Conservation (phyloP, 2,797 vertebrate genomes). For the Pampus argenteus region DNA sequence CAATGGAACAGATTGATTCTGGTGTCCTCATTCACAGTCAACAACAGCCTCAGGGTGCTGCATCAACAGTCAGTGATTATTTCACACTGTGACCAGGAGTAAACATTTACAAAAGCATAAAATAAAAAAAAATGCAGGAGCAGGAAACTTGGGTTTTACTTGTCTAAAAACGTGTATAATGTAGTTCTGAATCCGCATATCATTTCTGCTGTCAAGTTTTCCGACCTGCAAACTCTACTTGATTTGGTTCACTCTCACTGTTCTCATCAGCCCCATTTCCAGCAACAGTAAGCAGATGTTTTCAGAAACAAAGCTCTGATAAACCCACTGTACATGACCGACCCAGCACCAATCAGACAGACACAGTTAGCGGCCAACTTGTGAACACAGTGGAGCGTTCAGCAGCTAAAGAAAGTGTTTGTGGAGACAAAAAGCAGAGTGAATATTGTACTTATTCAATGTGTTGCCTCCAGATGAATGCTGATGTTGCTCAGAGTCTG, state of each 20-base stretch:
- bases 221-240: background rate
- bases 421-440: background rate
- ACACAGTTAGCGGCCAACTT: background rate
- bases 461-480: background rate
- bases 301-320: too few relatives aligned
- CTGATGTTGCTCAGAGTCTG: background rate
- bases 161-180: background rate
- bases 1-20: conserved; percentile 59
- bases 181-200: background rate
- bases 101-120: background rate
- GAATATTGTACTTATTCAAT: background rate
- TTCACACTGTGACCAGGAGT: background rate
- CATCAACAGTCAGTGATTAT: conserved; percentile 31
- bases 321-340: too few relatives aligned
- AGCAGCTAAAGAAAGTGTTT: too few relatives aligned
- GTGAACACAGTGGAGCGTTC: background rate
- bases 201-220: background rate
- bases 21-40: conserved; percentile 55
- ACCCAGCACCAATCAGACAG: too few relatives aligned
- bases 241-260: too few relatives aligned
- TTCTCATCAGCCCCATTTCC: too few relatives aligned
- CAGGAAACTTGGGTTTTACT: background rate
- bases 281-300: too few relatives aligned
- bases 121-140: background rate
- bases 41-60: conserved; percentile 45